Base-by-base conservation (phyloP, 2,797 vertebrate genomes). In the Corythornis leucogaster region DNA sequence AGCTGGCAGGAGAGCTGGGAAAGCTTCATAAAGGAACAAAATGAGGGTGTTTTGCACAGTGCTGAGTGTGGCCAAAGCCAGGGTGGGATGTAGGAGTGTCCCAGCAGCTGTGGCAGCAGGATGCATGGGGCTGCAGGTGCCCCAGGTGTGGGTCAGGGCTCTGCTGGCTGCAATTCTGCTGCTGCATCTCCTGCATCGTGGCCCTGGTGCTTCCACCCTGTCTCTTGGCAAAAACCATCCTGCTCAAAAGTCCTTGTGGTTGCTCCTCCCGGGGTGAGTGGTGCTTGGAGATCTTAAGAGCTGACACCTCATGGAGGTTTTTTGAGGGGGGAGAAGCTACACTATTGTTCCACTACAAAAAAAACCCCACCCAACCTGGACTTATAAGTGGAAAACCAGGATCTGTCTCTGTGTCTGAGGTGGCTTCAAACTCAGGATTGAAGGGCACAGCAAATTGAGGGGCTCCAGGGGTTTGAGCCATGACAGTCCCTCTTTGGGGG, bases 161-260 rank as follows among this genome's bases (percentile, higher is more conserved):
- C 20, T n/a, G 15, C 40, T 54, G 61, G 20, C 2, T 4, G 26
- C 1, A 0, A 19, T 11, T 14, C 55, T 50, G 8, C 30, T 2
- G 0, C 59, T 26, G 55, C 21, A 2, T 20, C 38, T 81, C 45
- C 55, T 5, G 22, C 16, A 38, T 26, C 1, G 1, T 31, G 59
- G 55, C 54, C 14, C 50, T 16, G 9, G 64, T 16, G 59, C 73
- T 77, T 85, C 0, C 0, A 6, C 15, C 35, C 43, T 5, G 28
- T 8, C 20, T 69, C 42, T 59, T 81, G 46, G 46, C 62, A 53
- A 33, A 26, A 45, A 51, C 20, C 31, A 68, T 74, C 25, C 25
- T 25, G 40, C 25, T 12, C 57, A 42, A 33, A 28, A 50, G 28
- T 3, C 30, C 16, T n/a, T 67, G 22, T 6, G 22, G 58, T 45